Evolutionary conservation across 2,888 invertebrate species (phyloP).

Genomic region (Brachyopa scutellaris): DNA sequence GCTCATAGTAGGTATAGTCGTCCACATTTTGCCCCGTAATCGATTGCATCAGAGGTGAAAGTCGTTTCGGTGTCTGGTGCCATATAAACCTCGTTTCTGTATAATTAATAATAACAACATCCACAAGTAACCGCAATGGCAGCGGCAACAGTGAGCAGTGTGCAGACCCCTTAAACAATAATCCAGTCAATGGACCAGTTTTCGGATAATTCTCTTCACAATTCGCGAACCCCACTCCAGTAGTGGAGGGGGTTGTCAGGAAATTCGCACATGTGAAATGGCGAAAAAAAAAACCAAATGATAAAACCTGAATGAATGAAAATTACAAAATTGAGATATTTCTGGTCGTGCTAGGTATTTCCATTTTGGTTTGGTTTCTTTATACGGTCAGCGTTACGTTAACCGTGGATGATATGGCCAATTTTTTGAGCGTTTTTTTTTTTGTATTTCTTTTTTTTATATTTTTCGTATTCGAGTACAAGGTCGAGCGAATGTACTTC

Average conservation of each 20-base stretch:
- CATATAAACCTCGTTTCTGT: slow-evolving; percentile 72
- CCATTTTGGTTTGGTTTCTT: slow-evolving; percentile 56
- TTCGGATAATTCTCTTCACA: slow-evolving; percentile 21
- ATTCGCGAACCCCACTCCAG: not conserved
- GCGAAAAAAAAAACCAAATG: slow-evolving; percentile 6
- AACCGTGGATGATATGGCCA: slow-evolving; percentile 65
- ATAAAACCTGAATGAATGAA: slow-evolving; percentile 52
- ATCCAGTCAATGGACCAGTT: slow-evolving; percentile 57
- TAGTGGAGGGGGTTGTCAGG: not conserved
- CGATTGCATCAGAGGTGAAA: slow-evolving; percentile 73
- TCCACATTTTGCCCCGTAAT: slow-evolving; percentile 69
- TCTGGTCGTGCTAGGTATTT: slow-evolving; percentile 54
- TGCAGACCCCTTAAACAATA: slow-evolving; percentile 33
- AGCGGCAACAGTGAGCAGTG: slow-evolving; percentile 11
- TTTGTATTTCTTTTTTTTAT: not conserved
- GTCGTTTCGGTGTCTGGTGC: slow-evolving; percentile 73
- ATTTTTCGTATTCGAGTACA: slow-evolving; percentile 61
- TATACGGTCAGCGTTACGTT: slow-evolving; percentile 64
- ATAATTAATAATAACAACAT: slow-evolving; percentile 69
- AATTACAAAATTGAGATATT: slow-evolving; percentile 61
- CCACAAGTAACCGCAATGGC: slow-evolving; percentile 8
- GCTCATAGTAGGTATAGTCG: slow-evolving; percentile 37
- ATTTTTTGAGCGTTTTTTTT: slow-evolving; percentile 47
- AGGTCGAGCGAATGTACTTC: slow-evolving; percentile 72
- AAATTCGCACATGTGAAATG: slow-evolving; percentile 53